Evolutionary conservation across 64 coral and sea anemone species (phyloP).

Genomic region (Platygyra sinensis): DNA sequence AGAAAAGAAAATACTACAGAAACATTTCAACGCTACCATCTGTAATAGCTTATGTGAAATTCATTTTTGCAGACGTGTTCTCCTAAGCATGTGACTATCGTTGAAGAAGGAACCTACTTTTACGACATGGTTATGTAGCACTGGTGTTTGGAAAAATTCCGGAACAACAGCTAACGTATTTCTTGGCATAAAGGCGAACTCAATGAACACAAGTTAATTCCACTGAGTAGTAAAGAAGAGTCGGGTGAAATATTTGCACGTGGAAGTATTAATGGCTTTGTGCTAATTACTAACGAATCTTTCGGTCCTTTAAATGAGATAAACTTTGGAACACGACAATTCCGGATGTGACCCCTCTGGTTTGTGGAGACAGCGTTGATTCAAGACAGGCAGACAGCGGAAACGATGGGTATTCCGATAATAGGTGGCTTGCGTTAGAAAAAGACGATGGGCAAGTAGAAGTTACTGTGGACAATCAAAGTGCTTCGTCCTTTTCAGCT

Average conservation of each 20-base stretch:
- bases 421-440: conserved; percentile 53
- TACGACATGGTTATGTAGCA: conserved; percentile 1
- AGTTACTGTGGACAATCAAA: not conserved
- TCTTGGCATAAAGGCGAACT: not conserved
- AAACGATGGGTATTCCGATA: conserved; percentile 11
- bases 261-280: conserved; percentile 27
- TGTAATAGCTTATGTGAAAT: too few relatives aligned
- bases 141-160: not conserved
- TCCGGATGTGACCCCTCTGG: conserved; percentile 33
- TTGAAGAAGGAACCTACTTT: not conserved
- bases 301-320: conserved; percentile 24
- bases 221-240: not conserved
- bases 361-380: conserved; percentile 11
- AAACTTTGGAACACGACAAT: conserved; percentile 50
- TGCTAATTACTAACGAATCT: not conserved
- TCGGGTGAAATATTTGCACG: not conserved
- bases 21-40: too few relatives aligned
- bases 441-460: too few relatives aligned
- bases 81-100: not conserved
- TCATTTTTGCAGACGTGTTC: not conserved
- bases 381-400: conserved; percentile 35
- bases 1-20: too few relatives aligned
- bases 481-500: not conserved
- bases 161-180: not conserved
- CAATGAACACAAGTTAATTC: not conserved